Base-by-base conservation (phyloP, 2,888 invertebrate species). In the Aphidius colemani region DNA sequence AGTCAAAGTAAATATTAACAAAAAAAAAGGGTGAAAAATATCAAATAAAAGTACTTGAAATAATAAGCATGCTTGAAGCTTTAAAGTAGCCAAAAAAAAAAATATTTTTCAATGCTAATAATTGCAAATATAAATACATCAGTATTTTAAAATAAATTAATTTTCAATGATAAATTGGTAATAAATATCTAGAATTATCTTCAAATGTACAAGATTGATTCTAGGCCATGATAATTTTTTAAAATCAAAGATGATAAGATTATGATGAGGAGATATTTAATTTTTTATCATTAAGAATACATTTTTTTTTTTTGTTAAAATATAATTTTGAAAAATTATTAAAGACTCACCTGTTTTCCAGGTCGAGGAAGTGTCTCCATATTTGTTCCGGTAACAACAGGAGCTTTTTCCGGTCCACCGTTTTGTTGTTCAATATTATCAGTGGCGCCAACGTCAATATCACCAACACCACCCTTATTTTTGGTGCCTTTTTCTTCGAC, bases 401-500 rank as follows among this genome's bases (percentile, higher is more conserved):
- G 87, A 65, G 87, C 86, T 76, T 86, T 85, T 74, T 82, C 82
- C 71, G 76, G 71, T 66, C 72, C 78, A 61, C 82, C 82, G 69
- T 82, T 81, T 67, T 87, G 87, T 84, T 87, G 86, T 83, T 83
- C 85, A 83, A 84, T 85, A 83, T 85, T 86, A 84, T 86, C 86
- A 79, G 84, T 85, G 81, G 85, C 85, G 81, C 86, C 85, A 78
- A 85, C 82, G 55, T 70, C 72, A 62, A 63, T 69, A 11, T 71
- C 75, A 59, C 73, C 77, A 58, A 69, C 69, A 46, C 71, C 77
- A 48, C 70, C 73, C 30, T 5, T 5, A 30, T 30, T 30, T 30
- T 4, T 30, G 30, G 30, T 30, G 30, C 30, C 30, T 5, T 30
- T 66, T 66, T 74, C 78, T 66, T 75, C 76, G 71, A 77, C 78